A percentile compares a stretch with the other conserved stretches of the same genome.
Evolutionary conservation across 2,113 vertebrate species (phyloP).

Genomic region (Pterocles orientalis): DNA sequence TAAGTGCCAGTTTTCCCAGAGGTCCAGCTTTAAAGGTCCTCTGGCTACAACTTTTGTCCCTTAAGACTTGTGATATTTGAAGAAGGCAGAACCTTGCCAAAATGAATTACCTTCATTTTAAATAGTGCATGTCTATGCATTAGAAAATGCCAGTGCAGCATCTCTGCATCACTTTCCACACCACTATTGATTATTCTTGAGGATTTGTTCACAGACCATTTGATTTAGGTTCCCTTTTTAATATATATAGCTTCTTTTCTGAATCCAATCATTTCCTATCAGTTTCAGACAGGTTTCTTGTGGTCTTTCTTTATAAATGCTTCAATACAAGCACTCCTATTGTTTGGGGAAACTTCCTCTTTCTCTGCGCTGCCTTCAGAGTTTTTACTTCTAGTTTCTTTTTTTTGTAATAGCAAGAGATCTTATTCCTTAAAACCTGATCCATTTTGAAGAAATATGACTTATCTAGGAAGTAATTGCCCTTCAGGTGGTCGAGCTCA

Average conservation of each 20-base stretch:
- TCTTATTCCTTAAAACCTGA: not conserved
- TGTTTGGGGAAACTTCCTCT: not conserved
- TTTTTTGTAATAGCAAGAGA: not conserved
- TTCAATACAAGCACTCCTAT: not conserved
- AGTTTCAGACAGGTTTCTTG: not conserved
- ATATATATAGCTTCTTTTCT: not conserved
- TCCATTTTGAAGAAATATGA: not conserved
- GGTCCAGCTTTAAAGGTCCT: not conserved
- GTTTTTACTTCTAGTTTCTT: not conserved
- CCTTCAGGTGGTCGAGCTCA: not conserved
- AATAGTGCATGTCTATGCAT: not conserved
- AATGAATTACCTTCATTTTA: constrained; percentile 12
- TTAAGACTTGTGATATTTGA: not conserved
- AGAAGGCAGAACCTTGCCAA: constrained; percentile 8
- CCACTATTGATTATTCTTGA: not conserved
- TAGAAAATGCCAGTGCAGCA: constrained; percentile 28
- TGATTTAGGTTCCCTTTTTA: constrained; percentile 1
- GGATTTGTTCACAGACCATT: constrained; percentile 27
- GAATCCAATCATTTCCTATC: not conserved
- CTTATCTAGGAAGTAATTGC: not conserved
- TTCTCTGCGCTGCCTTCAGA: not conserved
- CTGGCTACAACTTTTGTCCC: not conserved
- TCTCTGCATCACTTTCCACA: not conserved
- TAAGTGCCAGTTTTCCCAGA: not conserved
- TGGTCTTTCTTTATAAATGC: not conserved